These are phyloP conservation scores for Ennomos erosarius DNA, from an alignment of 2,888 invertebrate genomes.

Conservation along the genomic window DNA sequence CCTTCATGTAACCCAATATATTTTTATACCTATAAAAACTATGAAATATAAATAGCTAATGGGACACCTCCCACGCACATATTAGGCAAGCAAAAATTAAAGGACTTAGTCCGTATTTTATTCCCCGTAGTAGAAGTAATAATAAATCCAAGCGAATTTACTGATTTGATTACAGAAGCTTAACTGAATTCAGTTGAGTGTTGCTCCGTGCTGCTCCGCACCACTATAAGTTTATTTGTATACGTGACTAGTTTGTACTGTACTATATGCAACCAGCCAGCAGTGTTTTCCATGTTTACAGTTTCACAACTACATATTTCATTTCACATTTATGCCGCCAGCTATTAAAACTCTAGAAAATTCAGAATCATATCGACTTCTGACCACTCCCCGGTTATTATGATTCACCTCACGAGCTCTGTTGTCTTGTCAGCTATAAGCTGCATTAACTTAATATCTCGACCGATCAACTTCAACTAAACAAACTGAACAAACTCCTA, in stretches of 20 bases:
- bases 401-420: conserved; percentile 29
- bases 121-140: too few species aligned
- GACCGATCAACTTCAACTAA: conserved; percentile 36
- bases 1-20: too few species aligned
- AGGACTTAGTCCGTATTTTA: too few species aligned
- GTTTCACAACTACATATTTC: conserved; percentile 21
- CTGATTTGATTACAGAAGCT: conserved; percentile 5
- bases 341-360: conserved; percentile 25
- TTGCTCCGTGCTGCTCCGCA: conserved; percentile 19
- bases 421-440: conserved; percentile 35
- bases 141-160: background rate
- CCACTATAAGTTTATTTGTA: conserved; percentile 29
- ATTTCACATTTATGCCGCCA: conserved; percentile 11
- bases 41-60: too few species aligned
- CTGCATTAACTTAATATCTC: conserved; percentile 35
- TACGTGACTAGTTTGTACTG: conserved; percentile 7
- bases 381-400: conserved; percentile 25
- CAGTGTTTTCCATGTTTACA: conserved; percentile 16
- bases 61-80: too few species aligned
- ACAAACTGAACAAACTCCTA: conserved; percentile 36
- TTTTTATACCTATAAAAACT: too few species aligned
- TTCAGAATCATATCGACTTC: conserved; percentile 13
- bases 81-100: too few species aligned
- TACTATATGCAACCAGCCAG: conserved; percentile 29
- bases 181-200: conserved; percentile 8